Evolutionary conservation across 2,888 invertebrate species (phyloP).

Genomic region (Pseudococcus viburni): DNA sequence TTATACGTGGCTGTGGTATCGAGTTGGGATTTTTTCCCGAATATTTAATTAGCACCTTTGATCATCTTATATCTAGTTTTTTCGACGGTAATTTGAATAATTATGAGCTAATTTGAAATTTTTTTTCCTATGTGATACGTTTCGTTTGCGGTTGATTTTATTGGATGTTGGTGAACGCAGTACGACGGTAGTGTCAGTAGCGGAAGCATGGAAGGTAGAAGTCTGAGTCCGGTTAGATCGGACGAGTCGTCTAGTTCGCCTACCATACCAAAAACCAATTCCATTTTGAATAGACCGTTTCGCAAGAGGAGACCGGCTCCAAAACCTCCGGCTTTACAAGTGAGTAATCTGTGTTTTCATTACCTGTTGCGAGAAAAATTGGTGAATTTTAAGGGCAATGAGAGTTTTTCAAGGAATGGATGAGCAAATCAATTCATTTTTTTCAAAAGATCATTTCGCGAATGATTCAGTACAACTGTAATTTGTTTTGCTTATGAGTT

Average conservation of each 20-base stretch:
- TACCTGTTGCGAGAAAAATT: too few relatives aligned
- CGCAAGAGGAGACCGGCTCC: conserved; percentile 76
- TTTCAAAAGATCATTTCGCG: too few relatives aligned
- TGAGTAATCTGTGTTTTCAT: background rate
- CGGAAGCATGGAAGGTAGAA: conserved; percentile 73
- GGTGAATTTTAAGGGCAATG: too few relatives aligned
- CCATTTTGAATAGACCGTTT: conserved; percentile 73
- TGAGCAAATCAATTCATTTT: too few relatives aligned
- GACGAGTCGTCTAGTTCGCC: conserved; percentile 71
- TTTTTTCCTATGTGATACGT: background rate
- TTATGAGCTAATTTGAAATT: too few relatives aligned
- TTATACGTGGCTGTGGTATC: background rate
- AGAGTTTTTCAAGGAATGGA: too few relatives aligned
- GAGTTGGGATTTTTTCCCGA: background rate
- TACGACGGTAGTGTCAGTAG: conserved; percentile 72
- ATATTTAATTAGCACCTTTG: background rate
- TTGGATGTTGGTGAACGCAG: conserved; percentile 60
- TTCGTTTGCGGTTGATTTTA: background rate
- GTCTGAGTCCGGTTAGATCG: conserved; percentile 77
- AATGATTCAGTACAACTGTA: too few relatives aligned
- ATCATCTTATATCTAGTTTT: too few relatives aligned
- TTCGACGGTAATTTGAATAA: too few relatives aligned
- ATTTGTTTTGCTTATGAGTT: too few relatives aligned
- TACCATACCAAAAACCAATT: conserved; percentile 70
- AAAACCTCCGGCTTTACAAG: conserved; percentile 73